Base-by-base conservation (phyloP, 2,797 vertebrate species). In the Gouania willdenowi region DNA sequence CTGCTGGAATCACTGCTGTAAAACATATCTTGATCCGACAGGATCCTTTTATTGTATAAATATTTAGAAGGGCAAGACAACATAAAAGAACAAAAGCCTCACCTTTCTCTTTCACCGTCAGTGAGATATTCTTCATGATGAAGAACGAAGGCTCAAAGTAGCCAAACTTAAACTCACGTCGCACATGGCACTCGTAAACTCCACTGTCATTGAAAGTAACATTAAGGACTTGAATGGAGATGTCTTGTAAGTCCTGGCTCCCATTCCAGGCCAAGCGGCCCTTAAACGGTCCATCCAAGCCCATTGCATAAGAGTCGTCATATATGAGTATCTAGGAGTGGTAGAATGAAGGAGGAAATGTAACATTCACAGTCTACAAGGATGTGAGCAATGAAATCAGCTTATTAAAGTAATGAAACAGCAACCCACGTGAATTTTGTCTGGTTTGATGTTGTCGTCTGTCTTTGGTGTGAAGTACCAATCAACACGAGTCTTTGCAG, bases 231-330 rank as follows among this genome's bases (percentile, higher is more conserved):
- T 74, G 60, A 68, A 99, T 91, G 77, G 95, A 97, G 9, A 98
- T 70, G 0, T 99, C 94, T 65, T 99, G 96, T 52, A 97, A 77
- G 68, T 98, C 95, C 39, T 90, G 89, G 71, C 93, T 98, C 3
- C 95, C 96, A 0, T 78, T 91, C 95, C 95, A 99, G 23, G 37
- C 30, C 5, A 99, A 71, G 4, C 96, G 92, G 0, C 86, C 89
- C 0, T 83, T 86, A 83, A 90, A 93, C 1, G 79, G 89, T 34
- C 86, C 87, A 0, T 61, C 42, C 6, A 29, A 0, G 0, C 24
- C n/a, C 4, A 0, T 0, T 0, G 12, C 1, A 1, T 0, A 8
- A 4, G 26, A 18, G 4, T 52, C 2, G 1, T 45, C 22, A 27
- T 43, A 62, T 48, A 17, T 40, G 16, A 33, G 85, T 50, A 89